phyloP scores from a whole-genome alignment of 1,140 invertebrate species.

The Archivesica marissinica region DNA sequence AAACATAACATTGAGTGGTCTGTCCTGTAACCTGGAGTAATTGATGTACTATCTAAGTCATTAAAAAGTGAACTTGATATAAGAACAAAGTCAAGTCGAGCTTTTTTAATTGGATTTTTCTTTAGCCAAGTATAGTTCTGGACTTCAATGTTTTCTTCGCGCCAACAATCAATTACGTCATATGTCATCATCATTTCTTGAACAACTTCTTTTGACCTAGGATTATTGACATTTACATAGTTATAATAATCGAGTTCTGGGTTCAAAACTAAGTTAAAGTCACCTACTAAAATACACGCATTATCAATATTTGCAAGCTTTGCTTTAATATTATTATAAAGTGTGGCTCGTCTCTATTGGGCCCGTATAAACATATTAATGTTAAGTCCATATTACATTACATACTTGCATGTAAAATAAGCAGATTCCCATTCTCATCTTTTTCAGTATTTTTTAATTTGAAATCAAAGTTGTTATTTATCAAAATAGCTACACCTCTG shows the following conservation, averaged over 20 bases:
- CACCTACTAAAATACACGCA: constrained; percentile 5
- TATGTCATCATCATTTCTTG: neutral
- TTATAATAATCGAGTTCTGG: constrained; percentile 31
- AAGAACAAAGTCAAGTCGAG: constrained; percentile 37
- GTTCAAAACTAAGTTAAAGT: constrained; percentile 48
- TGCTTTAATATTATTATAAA: neutral
- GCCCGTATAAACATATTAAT: constrained; percentile 35
- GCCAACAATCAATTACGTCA: constrained; percentile 36
- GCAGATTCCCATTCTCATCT: constrained; percentile 30
- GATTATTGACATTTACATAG: constrained; percentile 42
- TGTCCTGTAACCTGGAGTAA: neutral
- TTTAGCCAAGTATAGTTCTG: constrained; percentile 35
- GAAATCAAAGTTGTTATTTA: constrained; percentile 56
- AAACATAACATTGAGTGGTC: constrained; percentile 36
- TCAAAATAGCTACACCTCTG: constrained; percentile 42
- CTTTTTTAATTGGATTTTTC: constrained; percentile 37
- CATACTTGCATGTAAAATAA: constrained; percentile 35
- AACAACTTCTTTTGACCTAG: neutral
- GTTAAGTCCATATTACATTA: neutral
- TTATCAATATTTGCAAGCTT: neutral
- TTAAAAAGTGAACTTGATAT: constrained; percentile 13
- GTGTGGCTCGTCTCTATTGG: constrained; percentile 44
- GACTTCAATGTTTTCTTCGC: neutral
- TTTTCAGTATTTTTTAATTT: neutral
- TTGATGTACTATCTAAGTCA: neutral